Conservation (phyloP, 2,113 vertebrate species). For the Thunnus thynnus region DNA sequence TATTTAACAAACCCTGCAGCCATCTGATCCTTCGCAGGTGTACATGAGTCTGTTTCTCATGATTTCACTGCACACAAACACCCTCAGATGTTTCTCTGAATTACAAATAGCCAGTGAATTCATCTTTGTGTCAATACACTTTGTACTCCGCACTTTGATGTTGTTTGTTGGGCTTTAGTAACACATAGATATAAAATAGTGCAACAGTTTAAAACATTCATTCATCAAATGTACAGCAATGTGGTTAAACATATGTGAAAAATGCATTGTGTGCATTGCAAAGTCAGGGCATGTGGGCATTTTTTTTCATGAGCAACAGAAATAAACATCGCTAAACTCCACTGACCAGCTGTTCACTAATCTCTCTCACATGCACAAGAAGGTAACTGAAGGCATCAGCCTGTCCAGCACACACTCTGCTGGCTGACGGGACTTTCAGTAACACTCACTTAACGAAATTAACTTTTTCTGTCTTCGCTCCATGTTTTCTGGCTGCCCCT, state of each 20-base stretch:
- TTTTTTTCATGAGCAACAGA: slow-evolving; percentile 38
- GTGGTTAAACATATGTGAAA: neutral
- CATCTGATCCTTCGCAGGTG: slow-evolving; percentile 57
- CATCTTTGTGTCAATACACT: slow-evolving; percentile 8
- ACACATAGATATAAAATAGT: neutral
- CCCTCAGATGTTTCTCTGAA: slow-evolving; percentile 33
- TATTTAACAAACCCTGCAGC: slow-evolving; percentile 56
- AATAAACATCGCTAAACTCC: slow-evolving; percentile 55
- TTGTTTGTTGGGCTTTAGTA: neutral
- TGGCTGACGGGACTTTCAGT: neutral
- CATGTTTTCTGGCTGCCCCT: too few relatives aligned
- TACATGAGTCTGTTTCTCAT: slow-evolving; percentile 49
- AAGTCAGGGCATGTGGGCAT: slow-evolving; percentile 1
- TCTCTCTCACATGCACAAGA: slow-evolving; percentile 55
- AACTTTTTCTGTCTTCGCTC: too few relatives aligned
- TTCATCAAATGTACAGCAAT: neutral
- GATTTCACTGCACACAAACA: slow-evolving; percentile 36
- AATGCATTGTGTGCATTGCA: neutral
- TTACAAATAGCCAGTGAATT: slow-evolving; percentile 29
- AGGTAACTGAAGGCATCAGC: slow-evolving; percentile 30
- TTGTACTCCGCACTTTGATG: neutral
- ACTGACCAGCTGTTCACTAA: slow-evolving; percentile 62
- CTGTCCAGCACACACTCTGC: neutral
- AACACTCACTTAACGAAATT: too few relatives aligned
- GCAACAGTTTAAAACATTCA: neutral